Evolutionary conservation across 2,888 invertebrate genomes (phyloP).

Genomic region (Diarsia brunnea): DNA sequence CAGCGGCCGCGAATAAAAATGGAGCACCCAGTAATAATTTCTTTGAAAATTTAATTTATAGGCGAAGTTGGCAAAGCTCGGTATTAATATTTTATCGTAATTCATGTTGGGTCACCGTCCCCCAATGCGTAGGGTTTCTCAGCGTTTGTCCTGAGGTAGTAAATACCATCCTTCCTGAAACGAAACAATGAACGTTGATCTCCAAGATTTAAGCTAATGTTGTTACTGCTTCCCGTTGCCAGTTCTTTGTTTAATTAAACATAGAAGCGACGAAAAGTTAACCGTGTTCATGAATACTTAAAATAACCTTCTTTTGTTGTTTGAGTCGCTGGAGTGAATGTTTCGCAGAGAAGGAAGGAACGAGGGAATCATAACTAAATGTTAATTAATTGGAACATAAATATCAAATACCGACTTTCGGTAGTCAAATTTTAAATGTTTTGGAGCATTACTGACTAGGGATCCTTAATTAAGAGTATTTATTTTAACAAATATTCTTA

Average conservation of each 20-base stretch:
- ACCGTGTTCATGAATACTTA: conserved; percentile 75
- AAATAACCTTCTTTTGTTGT: conserved; percentile 77
- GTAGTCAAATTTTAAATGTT: conserved; percentile 28
- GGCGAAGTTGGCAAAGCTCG: conserved; percentile 79
- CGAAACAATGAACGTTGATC: conserved; percentile 80
- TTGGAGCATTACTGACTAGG: conserved; percentile 13
- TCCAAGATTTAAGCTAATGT: conserved; percentile 79
- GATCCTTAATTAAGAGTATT: conserved; percentile 20
- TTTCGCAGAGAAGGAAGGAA: conserved; percentile 54
- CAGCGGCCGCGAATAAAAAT: conserved; percentile 69
- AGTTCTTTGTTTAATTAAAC: conserved; percentile 83
- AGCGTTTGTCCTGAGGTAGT: conserved; percentile 90
- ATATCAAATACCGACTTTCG: conserved; percentile 42
- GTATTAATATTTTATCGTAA: conserved; percentile 78
- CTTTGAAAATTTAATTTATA: conserved; percentile 81
- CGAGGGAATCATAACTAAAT: conserved; percentile 56
- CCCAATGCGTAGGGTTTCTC: conserved; percentile 88
- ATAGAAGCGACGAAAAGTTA: conserved; percentile 74
- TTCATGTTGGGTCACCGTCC: conserved; percentile 69
- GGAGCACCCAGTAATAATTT: conserved; percentile 73
- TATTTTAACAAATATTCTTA: conserved; percentile 18
- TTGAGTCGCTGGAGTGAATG: conserved; percentile 48
- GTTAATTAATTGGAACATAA: conserved; percentile 56
- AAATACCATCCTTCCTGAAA: conserved; percentile 90
- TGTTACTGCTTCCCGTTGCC: conserved; percentile 74